phyloP scores from a whole-genome alignment of 64 coral and sea anemone species.

The Orbicella faveolata region DNA sequence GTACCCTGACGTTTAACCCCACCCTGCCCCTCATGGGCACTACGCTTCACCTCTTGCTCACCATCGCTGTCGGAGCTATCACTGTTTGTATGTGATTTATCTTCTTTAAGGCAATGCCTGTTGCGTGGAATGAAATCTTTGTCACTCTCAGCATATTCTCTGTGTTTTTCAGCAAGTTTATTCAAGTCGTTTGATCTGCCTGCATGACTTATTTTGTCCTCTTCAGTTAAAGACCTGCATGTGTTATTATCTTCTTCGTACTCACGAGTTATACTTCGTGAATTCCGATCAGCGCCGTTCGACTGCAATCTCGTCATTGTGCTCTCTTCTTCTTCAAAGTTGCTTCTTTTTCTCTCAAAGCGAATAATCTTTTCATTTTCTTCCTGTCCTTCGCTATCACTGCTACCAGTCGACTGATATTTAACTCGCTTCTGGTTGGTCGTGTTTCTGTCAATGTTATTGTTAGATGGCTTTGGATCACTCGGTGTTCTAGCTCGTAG shows the following conservation, averaged over 20 bases:
- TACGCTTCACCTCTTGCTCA: neutral
- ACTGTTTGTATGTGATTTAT: neutral
- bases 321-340: neutral
- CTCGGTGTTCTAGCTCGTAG: too few species aligned
- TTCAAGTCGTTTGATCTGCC: neutral
- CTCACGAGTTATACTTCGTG: neutral
- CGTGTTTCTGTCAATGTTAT: neutral
- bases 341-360: neutral
- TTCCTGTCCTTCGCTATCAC: neutral
- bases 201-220: neutral
- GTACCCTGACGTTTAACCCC: neutral
- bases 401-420: neutral
- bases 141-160: neutral
- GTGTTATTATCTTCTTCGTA: neutral
- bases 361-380: neutral
- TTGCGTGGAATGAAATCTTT: neutral
- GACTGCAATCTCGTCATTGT: neutral
- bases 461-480: neutral
- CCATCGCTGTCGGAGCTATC: neutral
- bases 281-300: neutral
- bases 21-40: neutral
- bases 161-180: neutral
- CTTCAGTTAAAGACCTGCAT: neutral
- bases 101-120: neutral
- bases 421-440: neutral